Evolutionary conservation across 2,797 vertebrate species (phyloP).

Genomic region (Lindbergichthys nudifrons): DNA sequence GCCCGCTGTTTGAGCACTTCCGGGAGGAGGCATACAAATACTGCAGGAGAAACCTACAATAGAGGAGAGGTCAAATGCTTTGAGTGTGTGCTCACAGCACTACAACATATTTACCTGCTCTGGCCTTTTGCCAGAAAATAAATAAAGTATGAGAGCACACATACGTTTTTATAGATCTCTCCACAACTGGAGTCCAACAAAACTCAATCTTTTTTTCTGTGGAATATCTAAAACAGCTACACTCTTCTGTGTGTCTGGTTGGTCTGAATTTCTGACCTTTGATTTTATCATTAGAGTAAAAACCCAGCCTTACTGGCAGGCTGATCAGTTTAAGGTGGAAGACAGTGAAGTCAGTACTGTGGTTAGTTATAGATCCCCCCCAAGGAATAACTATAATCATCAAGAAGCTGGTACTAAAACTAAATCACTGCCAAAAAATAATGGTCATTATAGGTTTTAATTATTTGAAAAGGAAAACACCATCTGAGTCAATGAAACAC

Average conservation of each 20-base stretch:
- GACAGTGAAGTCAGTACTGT: constrained; percentile 25
- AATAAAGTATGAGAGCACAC: constrained; percentile 58
- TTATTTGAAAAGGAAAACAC: not conserved
- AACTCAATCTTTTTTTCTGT: constrained; percentile 56
- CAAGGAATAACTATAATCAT: constrained; percentile 12
- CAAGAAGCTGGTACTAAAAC: not conserved
- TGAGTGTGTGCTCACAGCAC: constrained; percentile 25
- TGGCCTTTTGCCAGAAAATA: constrained; percentile 58
- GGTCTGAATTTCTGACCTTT: constrained; percentile 37
- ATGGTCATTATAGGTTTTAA: not conserved
- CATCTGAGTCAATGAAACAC: not conserved
- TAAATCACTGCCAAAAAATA: not conserved
- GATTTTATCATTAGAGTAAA: constrained; percentile 40
- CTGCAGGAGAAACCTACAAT: constrained; percentile 22
- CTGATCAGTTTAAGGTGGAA: constrained; percentile 3
- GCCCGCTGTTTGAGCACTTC: constrained; percentile 29
- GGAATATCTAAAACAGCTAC: constrained; percentile 38
- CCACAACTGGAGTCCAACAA: constrained; percentile 42
- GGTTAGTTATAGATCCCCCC: constrained; percentile 15
- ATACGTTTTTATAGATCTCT: constrained; percentile 59
- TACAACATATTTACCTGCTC: constrained; percentile 18
- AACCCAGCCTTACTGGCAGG: constrained; percentile 16
- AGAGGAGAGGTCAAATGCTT: constrained; percentile 20
- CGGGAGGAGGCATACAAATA: constrained; percentile 28
- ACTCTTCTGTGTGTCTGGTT: constrained; percentile 22